phyloP scores from a whole-genome alignment of 2,888 invertebrate species.

The Heterodera filipjevi region DNA sequence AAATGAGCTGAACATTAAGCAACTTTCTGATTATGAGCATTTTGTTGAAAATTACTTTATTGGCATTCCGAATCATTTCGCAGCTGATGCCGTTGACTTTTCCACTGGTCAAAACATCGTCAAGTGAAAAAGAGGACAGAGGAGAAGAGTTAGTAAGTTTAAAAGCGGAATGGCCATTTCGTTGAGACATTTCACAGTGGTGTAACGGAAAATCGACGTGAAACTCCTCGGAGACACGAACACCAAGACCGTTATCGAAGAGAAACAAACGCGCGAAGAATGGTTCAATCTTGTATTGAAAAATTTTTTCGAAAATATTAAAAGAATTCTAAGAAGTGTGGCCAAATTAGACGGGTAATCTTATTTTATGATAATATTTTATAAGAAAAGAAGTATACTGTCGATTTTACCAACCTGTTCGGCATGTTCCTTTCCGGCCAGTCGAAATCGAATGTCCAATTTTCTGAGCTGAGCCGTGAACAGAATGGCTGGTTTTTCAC shows the following conservation, averaged over 20 bases:
- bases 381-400: too few relatives aligned
- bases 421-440: conserved; percentile 24
- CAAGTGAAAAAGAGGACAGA: background rate
- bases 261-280: conserved; percentile 86
- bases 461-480: conserved; percentile 31
- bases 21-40: too few relatives aligned
- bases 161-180: background rate
- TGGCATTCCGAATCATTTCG: conserved; percentile 24
- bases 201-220: conserved; percentile 30
- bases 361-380: too few relatives aligned
- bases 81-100: conserved; percentile 33
- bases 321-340: too few relatives aligned
- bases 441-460: conserved; percentile 16
- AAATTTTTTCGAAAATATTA: background rate
- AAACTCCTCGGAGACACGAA: conserved; percentile 57
- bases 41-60: conserved; percentile 19
- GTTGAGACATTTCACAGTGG: background rate
- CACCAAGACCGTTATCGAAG: conserved; percentile 75
- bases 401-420: conserved; percentile 30
- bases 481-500: conserved; percentile 32
- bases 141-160: background rate
- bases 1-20: conserved; percentile 38
- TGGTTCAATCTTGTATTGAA: conserved; percentile 77
- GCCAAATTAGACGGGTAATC: too few relatives aligned
- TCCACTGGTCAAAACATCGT: background rate